Percentiles rank a stretch among this genome's conserved stretches.
Evolutionary conservation across 2,797 vertebrate species (phyloP).

Genomic region (Molothrus aeneus): DNA sequence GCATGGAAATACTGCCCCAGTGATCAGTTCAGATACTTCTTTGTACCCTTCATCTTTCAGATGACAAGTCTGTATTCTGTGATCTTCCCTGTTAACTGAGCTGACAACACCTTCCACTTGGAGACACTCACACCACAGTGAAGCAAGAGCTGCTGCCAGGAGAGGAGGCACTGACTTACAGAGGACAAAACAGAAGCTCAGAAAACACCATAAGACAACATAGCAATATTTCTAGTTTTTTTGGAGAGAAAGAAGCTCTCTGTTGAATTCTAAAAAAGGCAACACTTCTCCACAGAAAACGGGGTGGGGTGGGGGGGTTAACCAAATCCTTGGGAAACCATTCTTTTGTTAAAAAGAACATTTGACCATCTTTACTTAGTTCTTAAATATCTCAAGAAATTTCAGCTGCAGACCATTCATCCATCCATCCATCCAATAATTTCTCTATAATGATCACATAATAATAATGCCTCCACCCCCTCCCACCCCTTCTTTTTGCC

Average conservation of each 20-base stretch:
- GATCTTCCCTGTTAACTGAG: not conserved
- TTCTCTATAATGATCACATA: not conserved
- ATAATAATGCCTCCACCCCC: not conserved
- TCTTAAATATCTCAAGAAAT: not conserved
- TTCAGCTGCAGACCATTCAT: not conserved
- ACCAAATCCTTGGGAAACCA: not conserved
- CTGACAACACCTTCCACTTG: not conserved
- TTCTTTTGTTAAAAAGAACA: not conserved
- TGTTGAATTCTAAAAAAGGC: not conserved
- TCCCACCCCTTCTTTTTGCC: not conserved
- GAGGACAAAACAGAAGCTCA: not conserved
- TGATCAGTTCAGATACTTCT: not conserved
- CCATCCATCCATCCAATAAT: not conserved
- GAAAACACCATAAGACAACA: not conserved
- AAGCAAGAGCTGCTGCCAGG: not conserved
- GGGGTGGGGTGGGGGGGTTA: fast-evolving
- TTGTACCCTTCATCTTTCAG: not conserved
- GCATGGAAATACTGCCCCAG: not conserved
- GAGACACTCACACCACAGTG: not conserved
- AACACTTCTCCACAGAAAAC: not conserved
- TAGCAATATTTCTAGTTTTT: not conserved
- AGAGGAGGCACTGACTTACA: not conserved
- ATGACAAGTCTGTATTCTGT: not conserved
- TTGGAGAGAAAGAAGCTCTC: not conserved
- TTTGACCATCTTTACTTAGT: not conserved